A percentile compares a stretch with the other conserved stretches of the same genome.
phyloP scores from a whole-genome alignment of 2,113 vertebrate genomes.

The Microtus pennsylvanicus region DNA sequence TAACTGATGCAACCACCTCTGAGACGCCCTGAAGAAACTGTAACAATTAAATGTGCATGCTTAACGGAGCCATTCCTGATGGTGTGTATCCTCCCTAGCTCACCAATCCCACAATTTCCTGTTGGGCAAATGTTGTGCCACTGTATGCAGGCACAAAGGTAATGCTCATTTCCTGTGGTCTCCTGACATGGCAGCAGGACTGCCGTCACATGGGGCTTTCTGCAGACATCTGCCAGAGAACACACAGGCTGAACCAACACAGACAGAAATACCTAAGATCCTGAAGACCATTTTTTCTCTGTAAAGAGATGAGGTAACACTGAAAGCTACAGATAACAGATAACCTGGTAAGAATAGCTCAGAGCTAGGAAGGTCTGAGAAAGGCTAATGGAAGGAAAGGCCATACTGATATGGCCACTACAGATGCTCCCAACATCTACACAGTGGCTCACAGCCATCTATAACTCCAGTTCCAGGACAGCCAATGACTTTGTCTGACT shows the following conservation, averaged over 20 bases:
- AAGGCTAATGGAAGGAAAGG: neutral
- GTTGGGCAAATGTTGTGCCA: neutral
- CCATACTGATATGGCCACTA: neutral
- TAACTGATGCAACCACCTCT: neutral
- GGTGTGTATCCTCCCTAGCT: too few species aligned
- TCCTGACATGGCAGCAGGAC: neutral
- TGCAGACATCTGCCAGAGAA: neutral
- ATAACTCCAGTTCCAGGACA: neutral
- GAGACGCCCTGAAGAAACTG: neutral
- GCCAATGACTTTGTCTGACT: neutral
- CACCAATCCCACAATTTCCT: neutral
- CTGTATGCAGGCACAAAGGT: neutral
- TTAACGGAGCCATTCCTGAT: neutral
- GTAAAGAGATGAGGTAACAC: neutral
- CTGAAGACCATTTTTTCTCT: neutral
- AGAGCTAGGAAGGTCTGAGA: neutral
- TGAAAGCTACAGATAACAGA: neutral
- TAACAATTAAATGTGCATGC: neutral
- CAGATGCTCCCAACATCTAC: neutral
- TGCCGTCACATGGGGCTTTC: neutral
- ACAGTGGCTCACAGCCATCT: neutral
- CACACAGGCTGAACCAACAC: neutral
- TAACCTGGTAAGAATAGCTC: neutral
- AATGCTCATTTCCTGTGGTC: neutral
- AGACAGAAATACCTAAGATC: neutral